Base-by-base conservation (phyloP, 2,797 vertebrate genomes). In the Gymnocypris eckloni region DNA sequence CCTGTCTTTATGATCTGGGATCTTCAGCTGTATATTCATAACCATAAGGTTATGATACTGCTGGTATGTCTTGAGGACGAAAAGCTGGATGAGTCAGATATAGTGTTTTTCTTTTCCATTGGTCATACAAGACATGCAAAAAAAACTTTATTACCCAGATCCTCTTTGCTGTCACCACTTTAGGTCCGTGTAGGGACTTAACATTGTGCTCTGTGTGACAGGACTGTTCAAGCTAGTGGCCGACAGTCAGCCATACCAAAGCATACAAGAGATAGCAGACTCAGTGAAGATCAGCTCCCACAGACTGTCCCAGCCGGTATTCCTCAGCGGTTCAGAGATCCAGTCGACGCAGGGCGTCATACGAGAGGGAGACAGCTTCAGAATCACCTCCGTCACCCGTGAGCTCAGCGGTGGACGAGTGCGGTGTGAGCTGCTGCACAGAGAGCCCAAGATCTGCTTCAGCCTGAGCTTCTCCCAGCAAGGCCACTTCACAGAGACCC, bases 401-500 rank as follows among this genome's bases (percentile, higher is more conserved):
- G 69, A 92, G 22, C 83, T 76, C 11, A 91, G 91, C 0, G 86
- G 86, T 0, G 89, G 88, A 50, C 78, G 83, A 71, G 94, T 96
- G 76, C 94, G 89, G 54, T 96, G 96, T 84, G 89, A 87, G 0
- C 82, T 96, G 37, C 84, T 91, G 64, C 93, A 94, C 79, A 87
- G 92, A 54, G 94, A 91, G 45, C 89, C 88, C 10, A 84, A 84
- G 82, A 89, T 93, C 39, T 90, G 86, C 10, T 95, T 97, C 86
- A 89, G 71, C 6, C 87, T 97, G 81, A 92, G 94, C 18, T 13
- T 96, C 79, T 95, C 94, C 0, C 94, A 94, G 92, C 87, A 95
- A 89, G 96, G 96, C 86, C 89, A 92, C 78, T 97, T 97, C 85
- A 95, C 93, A 0, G 96, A 97, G 86, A 96, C 94, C 67, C 93